A percentile compares a stretch with the other conserved stretches of the same genome.
phyloP scores from a whole-genome alignment of 2,113 vertebrate species.

The Origma solitaria region DNA sequence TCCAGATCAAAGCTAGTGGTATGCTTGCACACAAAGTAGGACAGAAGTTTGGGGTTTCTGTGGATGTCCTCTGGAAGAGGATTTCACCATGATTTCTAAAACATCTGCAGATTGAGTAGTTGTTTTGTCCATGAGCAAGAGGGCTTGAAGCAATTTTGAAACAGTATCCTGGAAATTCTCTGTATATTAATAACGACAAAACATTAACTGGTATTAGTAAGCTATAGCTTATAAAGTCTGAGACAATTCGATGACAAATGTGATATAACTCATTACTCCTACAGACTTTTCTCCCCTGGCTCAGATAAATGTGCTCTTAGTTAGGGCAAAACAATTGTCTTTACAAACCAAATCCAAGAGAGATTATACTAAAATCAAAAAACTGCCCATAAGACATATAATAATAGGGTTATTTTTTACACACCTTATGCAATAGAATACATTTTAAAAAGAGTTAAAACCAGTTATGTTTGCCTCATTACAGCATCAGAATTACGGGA shows the following conservation, averaged over 20 bases:
- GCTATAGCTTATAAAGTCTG: not conserved
- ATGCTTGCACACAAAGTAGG: not conserved
- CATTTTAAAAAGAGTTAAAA: not conserved
- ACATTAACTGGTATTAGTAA: not conserved
- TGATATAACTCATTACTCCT: not conserved
- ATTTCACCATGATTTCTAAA: not conserved
- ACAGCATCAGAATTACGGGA: not conserved
- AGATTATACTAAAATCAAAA: not conserved
- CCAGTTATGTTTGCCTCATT: not conserved
- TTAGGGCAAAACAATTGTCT: not conserved
- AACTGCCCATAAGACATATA: not conserved
- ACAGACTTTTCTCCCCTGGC: not conserved
- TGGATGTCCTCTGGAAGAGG: not conserved
- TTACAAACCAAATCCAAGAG: not conserved
- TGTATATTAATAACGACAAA: not conserved
- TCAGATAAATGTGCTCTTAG: not conserved
- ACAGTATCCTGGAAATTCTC: not conserved
- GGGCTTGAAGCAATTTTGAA: not conserved
- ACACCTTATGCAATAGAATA: not conserved
- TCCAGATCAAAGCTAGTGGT: not conserved
- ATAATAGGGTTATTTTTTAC: not conserved
- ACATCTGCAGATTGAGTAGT: not conserved
- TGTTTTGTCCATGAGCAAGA: not conserved
- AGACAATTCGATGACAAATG: not conserved
- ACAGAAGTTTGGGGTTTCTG: not conserved